These are phyloP conservation scores for Vicugna pacos DNA, from an alignment of 2,113 vertebrate species.

Conservation along the genomic window DNA sequence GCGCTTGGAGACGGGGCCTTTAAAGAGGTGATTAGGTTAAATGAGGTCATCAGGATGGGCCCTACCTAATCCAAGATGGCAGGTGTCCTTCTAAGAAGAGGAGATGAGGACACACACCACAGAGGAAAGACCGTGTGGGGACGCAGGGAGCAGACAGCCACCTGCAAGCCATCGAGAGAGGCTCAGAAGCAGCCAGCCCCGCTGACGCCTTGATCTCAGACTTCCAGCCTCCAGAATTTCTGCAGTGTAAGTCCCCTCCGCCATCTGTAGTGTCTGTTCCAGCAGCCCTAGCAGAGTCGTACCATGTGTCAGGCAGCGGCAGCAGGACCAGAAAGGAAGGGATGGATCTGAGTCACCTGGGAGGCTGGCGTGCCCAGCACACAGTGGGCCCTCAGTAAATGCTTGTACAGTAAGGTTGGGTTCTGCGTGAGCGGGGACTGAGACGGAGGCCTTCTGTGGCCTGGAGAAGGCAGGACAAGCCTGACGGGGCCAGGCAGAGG, in stretches of 20 bases:
- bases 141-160: fast-evolving
- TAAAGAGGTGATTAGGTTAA: background rate
- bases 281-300: fast-evolving
- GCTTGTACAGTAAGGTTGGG: background rate
- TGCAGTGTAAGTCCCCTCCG: fast-evolving
- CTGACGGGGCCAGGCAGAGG: background rate
- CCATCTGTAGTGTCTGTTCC: fast-evolving
- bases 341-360: fast-evolving
- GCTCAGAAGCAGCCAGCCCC: background rate
- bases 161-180: fast-evolving
- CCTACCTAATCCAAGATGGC: background rate
- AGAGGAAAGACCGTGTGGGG: background rate
- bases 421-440: fast-evolving
- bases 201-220: background rate
- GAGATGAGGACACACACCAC: background rate
- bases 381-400: background rate
- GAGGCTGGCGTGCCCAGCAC: background rate
- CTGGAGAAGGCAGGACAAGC: background rate
- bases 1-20: background rate
- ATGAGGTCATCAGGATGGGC: background rate
- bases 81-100: background rate
- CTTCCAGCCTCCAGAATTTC: background rate
- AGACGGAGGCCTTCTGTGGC: background rate
- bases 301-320: fast-evolving
- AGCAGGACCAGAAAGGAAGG: too few species aligned